Percentiles rank a stretch among this genome's conserved stretches.
Evolutionary conservation across 1,140 invertebrate genomes (phyloP).

Genomic region (Apis mellifera): Amel_HAv3.1 CM009942.2:3286501-3287000

Average conservation of each 20-base stretch:
- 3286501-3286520: no score
- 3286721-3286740: background rate
- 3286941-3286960: background rate
- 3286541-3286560: no score
- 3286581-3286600: no score
- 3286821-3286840: background rate
- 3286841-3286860: no score
- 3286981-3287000: background rate
- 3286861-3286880: no score
- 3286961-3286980: conserved; percentile 1
- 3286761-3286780: no score
- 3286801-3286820: background rate
- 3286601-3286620: background rate
- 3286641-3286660: no score
- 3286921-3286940: conserved; percentile 27
- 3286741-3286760: background rate
- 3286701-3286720: no score
- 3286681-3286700: no score
- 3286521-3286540: no score
- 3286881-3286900: background rate
- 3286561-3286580: no score
- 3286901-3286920: background rate
- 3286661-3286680: no score
- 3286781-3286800: background rate
- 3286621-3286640: background rate